phyloP scores from a whole-genome alignment of 1,140 invertebrate genomes.

The Nylanderia fulva region DNA sequence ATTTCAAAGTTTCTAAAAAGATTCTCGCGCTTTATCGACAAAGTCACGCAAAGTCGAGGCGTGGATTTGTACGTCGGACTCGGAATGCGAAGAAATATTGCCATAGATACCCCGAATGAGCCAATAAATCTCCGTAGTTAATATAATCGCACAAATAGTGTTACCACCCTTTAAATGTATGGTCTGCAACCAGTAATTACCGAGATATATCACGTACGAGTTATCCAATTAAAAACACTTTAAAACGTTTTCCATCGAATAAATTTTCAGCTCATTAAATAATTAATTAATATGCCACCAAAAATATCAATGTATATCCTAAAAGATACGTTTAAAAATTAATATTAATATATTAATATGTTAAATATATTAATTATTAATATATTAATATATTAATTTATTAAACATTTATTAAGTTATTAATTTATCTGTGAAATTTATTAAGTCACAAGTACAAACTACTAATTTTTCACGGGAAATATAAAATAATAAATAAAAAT shows the following conservation, averaged over 20 bases:
- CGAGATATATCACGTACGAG: not conserved
- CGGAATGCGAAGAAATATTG: conserved; percentile 33
- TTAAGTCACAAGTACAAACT: not conserved
- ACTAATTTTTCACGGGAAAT: not conserved
- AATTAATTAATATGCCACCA: not conserved
- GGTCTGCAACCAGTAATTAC: conserved; percentile 20
- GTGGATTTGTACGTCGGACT: conserved; percentile 65
- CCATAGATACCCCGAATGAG: conserved; percentile 22
- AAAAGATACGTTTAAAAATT: not conserved
- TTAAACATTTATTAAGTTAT: too few species aligned
- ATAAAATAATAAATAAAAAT: not conserved
- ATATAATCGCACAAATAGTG: not conserved
- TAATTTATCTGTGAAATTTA: not conserved
- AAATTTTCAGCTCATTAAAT: not conserved
- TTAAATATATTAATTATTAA: not conserved
- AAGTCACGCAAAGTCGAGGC: conserved; percentile 73
- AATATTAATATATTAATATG: not conserved
- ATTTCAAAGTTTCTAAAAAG: conserved; percentile 64
- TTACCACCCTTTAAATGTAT: conserved; percentile 14
- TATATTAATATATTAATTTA: too few species aligned
- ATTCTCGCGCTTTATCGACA: conserved; percentile 64
- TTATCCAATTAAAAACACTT: not conserved
- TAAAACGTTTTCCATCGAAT: not conserved
- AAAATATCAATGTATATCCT: too few species aligned
- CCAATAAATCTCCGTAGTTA: conserved; percentile 35